A percentile compares a stretch with the other conserved stretches of the same genome.
Evolutionary conservation across 2,888 invertebrate species (phyloP).

Genomic region (Eupeodes luniger): DNA sequence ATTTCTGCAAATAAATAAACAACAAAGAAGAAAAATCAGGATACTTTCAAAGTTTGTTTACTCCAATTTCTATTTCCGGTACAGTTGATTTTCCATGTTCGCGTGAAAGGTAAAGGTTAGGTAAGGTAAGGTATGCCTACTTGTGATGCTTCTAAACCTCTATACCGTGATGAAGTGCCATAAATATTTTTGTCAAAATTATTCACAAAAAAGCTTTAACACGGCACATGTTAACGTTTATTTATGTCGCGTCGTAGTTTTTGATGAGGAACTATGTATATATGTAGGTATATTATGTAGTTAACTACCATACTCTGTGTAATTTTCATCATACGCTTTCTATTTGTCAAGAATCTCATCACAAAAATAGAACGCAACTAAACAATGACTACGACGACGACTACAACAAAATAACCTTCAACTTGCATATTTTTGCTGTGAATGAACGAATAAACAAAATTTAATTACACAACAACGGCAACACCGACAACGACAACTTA

Average conservation of each 20-base stretch:
- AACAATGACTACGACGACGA: background rate
- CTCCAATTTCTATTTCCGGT: conserved; percentile 36
- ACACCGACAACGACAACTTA: background rate
- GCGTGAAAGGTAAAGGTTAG: background rate
- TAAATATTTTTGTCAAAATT: background rate
- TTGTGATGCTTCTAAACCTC: background rate
- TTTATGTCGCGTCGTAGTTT: conserved; percentile 27
- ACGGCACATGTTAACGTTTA: conserved; percentile 29
- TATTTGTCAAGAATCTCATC: background rate
- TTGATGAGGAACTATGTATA: conserved; percentile 5
- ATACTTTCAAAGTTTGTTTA: conserved; percentile 40
- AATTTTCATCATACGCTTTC: background rate
- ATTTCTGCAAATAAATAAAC: background rate
- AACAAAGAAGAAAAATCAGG: background rate
- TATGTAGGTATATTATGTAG: too few relatives aligned
- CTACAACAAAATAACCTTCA: conserved; percentile 34
- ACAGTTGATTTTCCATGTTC: background rate
- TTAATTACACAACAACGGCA: conserved; percentile 41
- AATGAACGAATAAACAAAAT: conserved; percentile 48
- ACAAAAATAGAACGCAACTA: conserved; percentile 22
- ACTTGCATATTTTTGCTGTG: conserved; percentile 43
- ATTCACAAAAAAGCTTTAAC: background rate
- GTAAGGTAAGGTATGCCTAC: background rate
- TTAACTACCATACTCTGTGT: background rate
- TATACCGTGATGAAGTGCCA: conserved; percentile 13